Evolutionary conservation across 2,797 vertebrate species (phyloP), one percentile per base, ranked within the genome.

Genomic region (Distichodus sexfasciatus): DNA sequence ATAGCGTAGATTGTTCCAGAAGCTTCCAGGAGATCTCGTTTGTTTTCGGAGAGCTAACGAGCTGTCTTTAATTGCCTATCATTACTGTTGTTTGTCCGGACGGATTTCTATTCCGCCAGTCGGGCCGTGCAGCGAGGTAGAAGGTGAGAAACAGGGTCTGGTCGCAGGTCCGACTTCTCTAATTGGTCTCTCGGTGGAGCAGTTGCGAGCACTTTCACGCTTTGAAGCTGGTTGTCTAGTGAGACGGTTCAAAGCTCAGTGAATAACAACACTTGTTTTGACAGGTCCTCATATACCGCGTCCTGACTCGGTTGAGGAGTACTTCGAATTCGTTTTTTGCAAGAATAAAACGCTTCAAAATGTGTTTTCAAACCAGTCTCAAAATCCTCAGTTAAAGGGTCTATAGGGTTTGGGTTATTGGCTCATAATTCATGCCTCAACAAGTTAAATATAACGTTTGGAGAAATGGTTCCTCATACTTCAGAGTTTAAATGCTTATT

Each of bases 11-110:
- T 7, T 51, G 48, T 26, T 51, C 48, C 48, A 50, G 19, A 31
- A 51, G 14, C 6, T 51, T 51, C 26, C 0, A 51, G 47, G 12
- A 51, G 48, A 29, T 28, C 24, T 51, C 48, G 17, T 29, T 51
- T 51, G 48, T 51, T 65, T 51, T 38, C 31, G 36, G 21, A 4
- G 19, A 10, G n/a, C 62, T 38, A 51, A 65, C 40, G 44, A 38
- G 53, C 64, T 51, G 40, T 53, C 5, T 33, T 57, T 57, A 66
- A 54, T 66, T 57, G 54, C 23, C 26, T 44, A 57, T 66, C 64
- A 54, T 66, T 66, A 21, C 38, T 29, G 50, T 21, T 66, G 48
- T 66, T 38, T 66, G 50, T 43, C 44, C 50, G 33, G 51, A 54
- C 51, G 24, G 43, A 23, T 23, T 17, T 17, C 11, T 35, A 11